Conservation (phyloP, 2,797 vertebrate species). For the Danio kyathit region DNA sequence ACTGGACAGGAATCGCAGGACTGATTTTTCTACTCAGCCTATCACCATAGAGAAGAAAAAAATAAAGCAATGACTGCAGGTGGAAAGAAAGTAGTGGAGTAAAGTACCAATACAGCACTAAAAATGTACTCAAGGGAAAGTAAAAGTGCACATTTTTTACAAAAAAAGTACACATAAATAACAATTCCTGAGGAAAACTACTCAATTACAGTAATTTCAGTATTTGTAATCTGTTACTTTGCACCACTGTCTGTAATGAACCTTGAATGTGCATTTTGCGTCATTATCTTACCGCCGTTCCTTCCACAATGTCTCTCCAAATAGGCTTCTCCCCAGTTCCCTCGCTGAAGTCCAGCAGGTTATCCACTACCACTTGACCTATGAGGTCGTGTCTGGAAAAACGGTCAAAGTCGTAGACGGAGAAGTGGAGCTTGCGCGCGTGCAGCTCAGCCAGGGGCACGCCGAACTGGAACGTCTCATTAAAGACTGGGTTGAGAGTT, state of each 20-base stretch:
- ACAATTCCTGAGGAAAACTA: too few species aligned
- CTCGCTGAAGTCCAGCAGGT: conserved; percentile 93
- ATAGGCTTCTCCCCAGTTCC: conserved; percentile 88
- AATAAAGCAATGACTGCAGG: too few species aligned
- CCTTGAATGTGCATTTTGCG: not conserved
- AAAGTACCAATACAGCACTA: too few species aligned
- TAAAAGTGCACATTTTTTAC: too few species aligned
- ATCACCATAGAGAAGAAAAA: too few species aligned
- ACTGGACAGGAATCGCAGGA: too few species aligned
- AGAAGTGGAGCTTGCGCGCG: conserved; percentile 92
- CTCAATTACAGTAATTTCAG: too few species aligned
- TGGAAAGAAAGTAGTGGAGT: too few species aligned
- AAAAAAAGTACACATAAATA: too few species aligned
- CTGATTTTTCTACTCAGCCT: too few species aligned
- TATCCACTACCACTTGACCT: conserved; percentile 93
- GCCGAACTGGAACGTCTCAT: conserved; percentile 92
- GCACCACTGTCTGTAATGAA: not conserved
- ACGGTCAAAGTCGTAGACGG: conserved; percentile 93
- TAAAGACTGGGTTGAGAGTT: conserved; percentile 93
- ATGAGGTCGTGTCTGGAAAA: conserved; percentile 95
- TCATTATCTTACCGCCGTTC: conserved; percentile 84
- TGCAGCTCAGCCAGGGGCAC: conserved; percentile 91
- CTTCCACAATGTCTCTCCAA: conserved; percentile 93
- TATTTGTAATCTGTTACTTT: too few species aligned
- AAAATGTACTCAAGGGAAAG: too few species aligned